Percentiles rank a stretch among this genome's conserved stretches.
Conservation (phyloP, 2,888 invertebrate species). For the Erynnis tages region DNA sequence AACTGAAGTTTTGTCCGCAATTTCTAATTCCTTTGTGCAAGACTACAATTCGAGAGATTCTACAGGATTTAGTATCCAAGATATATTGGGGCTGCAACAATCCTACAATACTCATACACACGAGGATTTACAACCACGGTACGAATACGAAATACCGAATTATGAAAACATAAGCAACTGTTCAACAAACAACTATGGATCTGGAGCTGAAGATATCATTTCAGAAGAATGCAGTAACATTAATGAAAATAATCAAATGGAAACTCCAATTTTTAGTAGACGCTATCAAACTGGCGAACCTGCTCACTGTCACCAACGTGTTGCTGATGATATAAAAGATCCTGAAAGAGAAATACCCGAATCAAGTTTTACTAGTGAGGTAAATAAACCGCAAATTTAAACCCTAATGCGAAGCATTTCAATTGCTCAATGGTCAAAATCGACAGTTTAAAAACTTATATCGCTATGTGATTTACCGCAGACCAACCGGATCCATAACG, state of each 20-base stretch:
- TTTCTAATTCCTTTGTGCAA: conserved; percentile 60
- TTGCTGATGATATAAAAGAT: conserved; percentile 55
- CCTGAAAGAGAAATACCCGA: conserved; percentile 56
- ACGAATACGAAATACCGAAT: conserved; percentile 59
- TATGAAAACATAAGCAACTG: conserved; percentile 70
- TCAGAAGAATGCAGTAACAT: conserved; percentile 52
- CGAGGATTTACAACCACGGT: conserved; percentile 56
- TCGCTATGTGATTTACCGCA: conserved; percentile 57
- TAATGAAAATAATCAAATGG: conserved; percentile 45
- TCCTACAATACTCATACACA: conserved; percentile 52
- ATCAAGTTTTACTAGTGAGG: conserved; percentile 67
- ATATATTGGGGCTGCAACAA: conserved; percentile 72
- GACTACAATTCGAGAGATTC: conserved; percentile 77
- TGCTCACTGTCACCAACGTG: conserved; percentile 57
- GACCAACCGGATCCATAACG: conserved; percentile 70
- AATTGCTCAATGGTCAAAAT: neutral
- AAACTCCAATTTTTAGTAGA: conserved; percentile 56
- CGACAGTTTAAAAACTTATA: conserved; percentile 1
- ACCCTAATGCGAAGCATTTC: conserved; percentile 38
- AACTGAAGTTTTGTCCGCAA: conserved; percentile 53
- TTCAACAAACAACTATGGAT: conserved; percentile 58
- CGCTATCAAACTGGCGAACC: conserved; percentile 57
- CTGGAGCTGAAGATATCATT: conserved; percentile 56
- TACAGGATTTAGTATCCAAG: conserved; percentile 74
- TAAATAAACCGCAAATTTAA: conserved; percentile 45